phyloP scores from a whole-genome alignment of 2,888 invertebrate species.

The Caradrina kadenii region DNA sequence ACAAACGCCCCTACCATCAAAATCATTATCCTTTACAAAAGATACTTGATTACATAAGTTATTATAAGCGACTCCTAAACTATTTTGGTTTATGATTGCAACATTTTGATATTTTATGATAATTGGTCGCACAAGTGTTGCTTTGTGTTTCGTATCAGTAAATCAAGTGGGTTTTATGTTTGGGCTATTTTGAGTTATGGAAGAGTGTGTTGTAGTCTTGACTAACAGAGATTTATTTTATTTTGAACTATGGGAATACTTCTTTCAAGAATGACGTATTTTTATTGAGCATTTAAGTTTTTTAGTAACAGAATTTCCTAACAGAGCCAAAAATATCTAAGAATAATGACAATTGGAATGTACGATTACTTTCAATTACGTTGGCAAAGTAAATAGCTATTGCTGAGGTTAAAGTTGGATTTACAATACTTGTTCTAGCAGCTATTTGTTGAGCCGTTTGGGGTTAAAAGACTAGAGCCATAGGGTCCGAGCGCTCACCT shows the following conservation, averaged over 20 bases:
- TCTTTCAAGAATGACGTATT: neutral
- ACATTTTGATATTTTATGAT: conserved; percentile 75
- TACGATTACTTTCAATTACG: no score
- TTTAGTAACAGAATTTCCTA: no score
- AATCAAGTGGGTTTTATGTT: conserved; percentile 36
- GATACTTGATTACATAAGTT: conserved; percentile 85
- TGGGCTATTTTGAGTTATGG: conserved; percentile 14
- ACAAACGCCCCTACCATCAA: conserved; percentile 81
- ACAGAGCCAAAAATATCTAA: no score
- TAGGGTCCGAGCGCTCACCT: no score
- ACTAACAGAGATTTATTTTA: neutral
- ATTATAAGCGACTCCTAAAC: conserved; percentile 70
- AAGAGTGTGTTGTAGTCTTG: neutral
- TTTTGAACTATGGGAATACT: neutral
- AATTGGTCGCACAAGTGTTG: conserved; percentile 77
- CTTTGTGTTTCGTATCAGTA: conserved; percentile 40
- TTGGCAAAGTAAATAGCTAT: no score
- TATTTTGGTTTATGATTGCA: conserved; percentile 67
- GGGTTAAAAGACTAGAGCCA: no score
- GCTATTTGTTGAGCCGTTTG: no score
- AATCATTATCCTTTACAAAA: conserved; percentile 83
- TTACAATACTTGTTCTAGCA: no score
- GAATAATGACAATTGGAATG: no score
- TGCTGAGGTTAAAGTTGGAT: no score
- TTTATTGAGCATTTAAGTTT: neutral